Evolutionary conservation across 2,888 invertebrate genomes (phyloP), one percentile per base, ranked within the genome.

Genomic region (Lacanobia wlatinum): DNA sequence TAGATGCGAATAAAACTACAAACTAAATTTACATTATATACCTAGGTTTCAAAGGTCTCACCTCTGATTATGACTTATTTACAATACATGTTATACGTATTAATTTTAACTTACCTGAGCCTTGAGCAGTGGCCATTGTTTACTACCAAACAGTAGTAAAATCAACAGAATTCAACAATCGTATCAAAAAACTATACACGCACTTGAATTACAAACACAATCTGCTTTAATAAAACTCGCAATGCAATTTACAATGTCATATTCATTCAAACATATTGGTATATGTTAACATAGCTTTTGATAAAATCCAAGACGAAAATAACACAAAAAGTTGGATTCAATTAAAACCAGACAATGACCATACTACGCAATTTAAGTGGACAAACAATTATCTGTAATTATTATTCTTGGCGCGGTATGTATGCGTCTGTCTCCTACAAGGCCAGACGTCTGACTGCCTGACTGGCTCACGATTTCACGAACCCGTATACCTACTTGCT

Each of bases 361-460:
- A 46, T 28, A 61, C 9, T 18, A 8, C 4, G 7, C 18, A 43
- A 38, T 12, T 3, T 12, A 38, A 14, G 10, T 50, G 0, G 9
- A 43, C 9, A 12, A 18, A 52, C 23, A n/a, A 58, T 14, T 21
- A 16, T 28, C 3, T 3, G 9, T 18, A 1, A 50, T 38, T 46
- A n/a, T 48, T 14, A 58, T 78, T 78, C 0, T 70, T 50, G 16
- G 3, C 21, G 10, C 14, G 12, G 9, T 34, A 21, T 28, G 61
- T 52, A 12, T 18, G 38, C 73, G 80, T n/a, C 73, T 62, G 58
- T 28, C 21, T 46, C 21, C 5, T 12, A 14, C 21, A 16, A 62
- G 10, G 16, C 18, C 80, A 58, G 43, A 55, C 74, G 74, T 60
- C 43, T 52, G 55, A 78, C 78, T 28, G n/a, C n/a, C n/a, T n/a